phyloP scores from a whole-genome alignment of 2,797 vertebrate species.

The Dipus sagitta region DNA sequence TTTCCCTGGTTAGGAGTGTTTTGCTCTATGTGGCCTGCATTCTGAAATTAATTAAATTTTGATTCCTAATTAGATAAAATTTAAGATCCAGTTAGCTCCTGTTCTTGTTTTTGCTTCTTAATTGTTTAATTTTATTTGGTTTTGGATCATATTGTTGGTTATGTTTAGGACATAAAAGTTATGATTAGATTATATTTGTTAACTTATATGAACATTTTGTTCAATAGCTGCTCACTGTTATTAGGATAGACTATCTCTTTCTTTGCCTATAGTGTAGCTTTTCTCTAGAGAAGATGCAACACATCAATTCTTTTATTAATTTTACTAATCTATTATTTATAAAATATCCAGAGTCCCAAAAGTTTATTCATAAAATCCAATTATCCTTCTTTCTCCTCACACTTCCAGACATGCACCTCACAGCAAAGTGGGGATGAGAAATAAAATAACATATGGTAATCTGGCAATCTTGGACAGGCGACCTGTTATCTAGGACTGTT shows the following conservation, averaged over 20 bases:
- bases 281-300: neutral
- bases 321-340: neutral
- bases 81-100: neutral
- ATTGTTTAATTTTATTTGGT: neutral
- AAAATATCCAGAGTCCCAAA: neutral
- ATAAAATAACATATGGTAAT: neutral
- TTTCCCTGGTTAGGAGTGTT: neutral
- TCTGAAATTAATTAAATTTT: constrained; percentile 31
- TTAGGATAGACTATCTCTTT: neutral
- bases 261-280: neutral
- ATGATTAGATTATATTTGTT: neutral
- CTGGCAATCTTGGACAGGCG: neutral
- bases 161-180: neutral
- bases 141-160: neutral
- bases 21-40: neutral
- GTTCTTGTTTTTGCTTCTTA: neutral
- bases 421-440: neutral
- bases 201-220: neutral
- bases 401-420: neutral
- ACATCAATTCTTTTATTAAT: neutral
- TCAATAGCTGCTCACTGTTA: neutral
- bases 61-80: neutral
- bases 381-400: neutral
- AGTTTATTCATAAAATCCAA: neutral
- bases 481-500: neutral